Percentiles rank a stretch among this genome's conserved stretches.
These are phyloP conservation scores for Petrolisthes cinctipes DNA, from an alignment of 2,888 invertebrate species.

Conservation along the genomic window DNA sequence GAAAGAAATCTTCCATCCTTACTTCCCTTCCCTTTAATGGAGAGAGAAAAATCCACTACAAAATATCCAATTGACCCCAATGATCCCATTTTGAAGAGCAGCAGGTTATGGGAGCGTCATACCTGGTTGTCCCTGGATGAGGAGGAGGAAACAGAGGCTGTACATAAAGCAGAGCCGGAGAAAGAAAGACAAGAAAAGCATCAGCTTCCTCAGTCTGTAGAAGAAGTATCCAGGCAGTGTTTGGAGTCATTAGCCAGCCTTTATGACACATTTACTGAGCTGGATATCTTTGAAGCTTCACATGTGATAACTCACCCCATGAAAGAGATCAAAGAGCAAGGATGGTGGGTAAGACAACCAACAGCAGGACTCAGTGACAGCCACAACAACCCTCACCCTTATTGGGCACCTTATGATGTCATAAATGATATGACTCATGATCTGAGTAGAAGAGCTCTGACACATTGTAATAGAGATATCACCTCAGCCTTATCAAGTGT, in stretches of 20 bases:
- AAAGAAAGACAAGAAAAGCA: conserved; percentile 13
- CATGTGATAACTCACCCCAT: background rate
- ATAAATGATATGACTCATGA: conserved; percentile 19
- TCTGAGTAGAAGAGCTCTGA: conserved; percentile 31
- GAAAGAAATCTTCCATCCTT: conserved; percentile 37
- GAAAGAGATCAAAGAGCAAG: conserved; percentile 5
- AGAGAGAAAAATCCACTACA: background rate
- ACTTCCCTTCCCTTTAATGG: conserved; percentile 43
- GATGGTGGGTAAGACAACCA: conserved; percentile 43
- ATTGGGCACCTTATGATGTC: conserved; percentile 17
- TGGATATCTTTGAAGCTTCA: conserved; percentile 42
- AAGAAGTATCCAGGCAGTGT: conserved; percentile 26
- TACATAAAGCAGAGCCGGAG: background rate
- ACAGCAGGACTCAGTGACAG: conserved; percentile 36
- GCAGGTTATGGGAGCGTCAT: conserved; percentile 46
- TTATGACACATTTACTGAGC: conserved; percentile 41
- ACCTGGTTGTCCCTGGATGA: conserved; percentile 54
- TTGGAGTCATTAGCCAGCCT: conserved; percentile 33
- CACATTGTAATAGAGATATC: conserved; percentile 21
- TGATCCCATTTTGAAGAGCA: conserved; percentile 45
- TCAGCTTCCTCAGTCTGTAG: conserved; percentile 21
- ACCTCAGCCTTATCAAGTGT: conserved; percentile 1
- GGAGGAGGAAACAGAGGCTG: conserved; percentile 22
- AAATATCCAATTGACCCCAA: conserved; percentile 50
- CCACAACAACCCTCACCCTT: background rate